Evolutionary conservation across 2,797 vertebrate genomes (phyloP), one percentile per base, ranked within the genome.

Genomic region (Echiichthys vipera): DNA sequence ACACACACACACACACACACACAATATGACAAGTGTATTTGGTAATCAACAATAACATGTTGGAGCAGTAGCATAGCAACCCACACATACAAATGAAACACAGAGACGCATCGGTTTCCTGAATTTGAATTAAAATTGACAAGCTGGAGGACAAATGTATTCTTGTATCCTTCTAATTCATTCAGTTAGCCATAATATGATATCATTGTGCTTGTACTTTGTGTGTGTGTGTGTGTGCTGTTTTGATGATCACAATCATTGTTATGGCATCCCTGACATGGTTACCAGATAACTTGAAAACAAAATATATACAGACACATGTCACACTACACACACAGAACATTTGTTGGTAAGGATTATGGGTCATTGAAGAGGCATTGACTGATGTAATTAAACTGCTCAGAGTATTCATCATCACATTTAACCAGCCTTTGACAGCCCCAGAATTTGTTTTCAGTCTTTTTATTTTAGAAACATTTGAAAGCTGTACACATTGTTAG

Each of bases 1-100:
- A 57, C 37, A 36, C 56, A 63, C 27, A 67, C 22, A 40, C 37
- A 47, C 56, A 68, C 39, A 71, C 47, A 78, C 30, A 62, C 59
- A 63, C 43, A 56, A 32, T 49, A 66, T 49, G 59, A 65, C 49
- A 71, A 29, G 45, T 71, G 61, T 79, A 84, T 86, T 85, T 86
- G 71, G 71, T 87, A 76, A 86, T 88, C 56, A 70, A 58, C 70
- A 76, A 64, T 47, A 77, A 73, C 47, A 81, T 47, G 57, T 73
- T 54, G 54, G 42, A 76, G 76, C 71, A 70, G 85, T 87, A 77
- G 65, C 86, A 63, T 88, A 89, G 88, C 88, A 92, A 90, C 90
- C 30, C 34, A 56, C 29, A 68, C 34, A 77, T 42, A 83, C 83
- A 86, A 74, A 83, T 65, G 40, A 75, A 89, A 83, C 65, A 71